Evolutionary conservation across 2,888 invertebrate genomes (phyloP).

Genomic region (Drosophila demipolita): DNA sequence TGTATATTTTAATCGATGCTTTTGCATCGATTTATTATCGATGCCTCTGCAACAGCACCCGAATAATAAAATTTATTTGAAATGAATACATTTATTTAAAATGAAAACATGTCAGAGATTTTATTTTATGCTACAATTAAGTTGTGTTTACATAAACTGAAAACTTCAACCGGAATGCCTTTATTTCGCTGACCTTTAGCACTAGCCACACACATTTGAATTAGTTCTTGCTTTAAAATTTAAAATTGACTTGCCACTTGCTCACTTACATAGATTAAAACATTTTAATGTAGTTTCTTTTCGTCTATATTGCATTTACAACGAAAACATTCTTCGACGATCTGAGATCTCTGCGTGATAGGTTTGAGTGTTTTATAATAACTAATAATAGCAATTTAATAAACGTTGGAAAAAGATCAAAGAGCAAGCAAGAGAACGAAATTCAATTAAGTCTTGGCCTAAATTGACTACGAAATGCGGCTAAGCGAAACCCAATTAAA

Average conservation of each 20-base stretch:
- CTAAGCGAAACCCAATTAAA: slow-evolving; percentile 47
- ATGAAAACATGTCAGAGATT: neutral
- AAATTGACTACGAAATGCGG: slow-evolving; percentile 40
- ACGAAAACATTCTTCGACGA: slow-evolving; percentile 51
- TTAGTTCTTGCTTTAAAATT: neutral
- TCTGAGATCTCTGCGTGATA: slow-evolving; percentile 66
- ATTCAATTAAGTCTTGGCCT: slow-evolving; percentile 48
- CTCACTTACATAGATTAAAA: slow-evolving; percentile 3
- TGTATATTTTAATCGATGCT: neutral
- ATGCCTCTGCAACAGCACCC: neutral
- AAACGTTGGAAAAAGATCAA: slow-evolving; percentile 50
- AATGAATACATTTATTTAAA: neutral
- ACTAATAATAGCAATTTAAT: slow-evolving; percentile 7
- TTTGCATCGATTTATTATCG: neutral
- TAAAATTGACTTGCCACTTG: neutral
- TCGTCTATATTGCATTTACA: slow-evolving; percentile 2
- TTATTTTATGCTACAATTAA: neutral
- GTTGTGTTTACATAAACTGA: neutral
- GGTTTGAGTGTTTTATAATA: slow-evolving; percentile 31
- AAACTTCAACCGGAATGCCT: neutral
- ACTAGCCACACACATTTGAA: neutral
- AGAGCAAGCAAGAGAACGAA: slow-evolving; percentile 40
- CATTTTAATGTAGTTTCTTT: slow-evolving; percentile 4
- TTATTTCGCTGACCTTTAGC: neutral
- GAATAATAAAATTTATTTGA: neutral